Evolutionary conservation across 2,797 vertebrate species (phyloP).

Genomic region (Anguilla megastoma): DNA sequence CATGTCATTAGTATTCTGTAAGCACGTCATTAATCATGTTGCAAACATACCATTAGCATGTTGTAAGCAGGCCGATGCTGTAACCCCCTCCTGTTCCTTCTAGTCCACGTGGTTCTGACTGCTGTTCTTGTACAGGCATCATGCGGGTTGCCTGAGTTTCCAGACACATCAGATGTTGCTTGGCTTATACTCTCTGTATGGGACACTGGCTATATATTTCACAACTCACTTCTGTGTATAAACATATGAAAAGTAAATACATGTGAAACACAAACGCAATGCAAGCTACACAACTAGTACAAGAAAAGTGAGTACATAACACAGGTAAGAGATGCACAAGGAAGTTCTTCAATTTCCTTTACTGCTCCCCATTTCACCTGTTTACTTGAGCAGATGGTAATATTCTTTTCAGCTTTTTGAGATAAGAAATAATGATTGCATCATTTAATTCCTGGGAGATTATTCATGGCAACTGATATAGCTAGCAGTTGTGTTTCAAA

Average conservation of each 20-base stretch:
- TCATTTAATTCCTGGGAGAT: neutral
- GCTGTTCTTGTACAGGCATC: neutral
- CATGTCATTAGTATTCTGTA: too few species aligned
- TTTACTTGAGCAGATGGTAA: neutral
- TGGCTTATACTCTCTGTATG: neutral
- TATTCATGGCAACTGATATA: neutral
- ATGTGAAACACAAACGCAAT: neutral
- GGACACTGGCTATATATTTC: neutral
- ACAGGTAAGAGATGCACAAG: neutral
- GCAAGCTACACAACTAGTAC: neutral
- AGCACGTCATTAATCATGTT: too few species aligned
- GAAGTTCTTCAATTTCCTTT: neutral
- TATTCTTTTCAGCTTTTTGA: neutral
- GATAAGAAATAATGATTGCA: neutral
- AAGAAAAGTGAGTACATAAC: too few species aligned
- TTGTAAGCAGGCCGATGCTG: too few species aligned
- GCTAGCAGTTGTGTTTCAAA: neutral
- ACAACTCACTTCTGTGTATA: neutral
- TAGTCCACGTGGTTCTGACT: neutral
- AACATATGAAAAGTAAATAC: neutral
- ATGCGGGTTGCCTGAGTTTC: neutral
- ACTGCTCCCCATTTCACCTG: neutral
- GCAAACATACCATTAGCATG: too few species aligned
- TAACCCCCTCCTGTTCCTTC: neutral
- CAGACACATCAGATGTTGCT: neutral